These are phyloP conservation scores for Cavia porcellus DNA, from an alignment of 2,113 vertebrate species.

Conservation along the genomic window DNA sequence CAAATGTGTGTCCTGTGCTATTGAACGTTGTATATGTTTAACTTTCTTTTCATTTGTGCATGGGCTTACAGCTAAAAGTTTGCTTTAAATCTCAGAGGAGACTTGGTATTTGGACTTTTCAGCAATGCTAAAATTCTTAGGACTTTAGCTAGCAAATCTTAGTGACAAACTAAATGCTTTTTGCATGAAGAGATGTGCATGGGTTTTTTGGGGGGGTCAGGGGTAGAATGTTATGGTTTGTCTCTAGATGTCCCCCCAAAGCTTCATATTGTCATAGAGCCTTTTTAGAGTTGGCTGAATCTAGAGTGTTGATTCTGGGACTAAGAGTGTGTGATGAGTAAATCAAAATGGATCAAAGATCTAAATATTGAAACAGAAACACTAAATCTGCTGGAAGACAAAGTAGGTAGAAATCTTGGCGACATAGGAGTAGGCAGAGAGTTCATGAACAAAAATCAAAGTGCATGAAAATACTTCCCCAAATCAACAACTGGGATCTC, in stretches of 20 bases:
- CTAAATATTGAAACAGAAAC: no score
- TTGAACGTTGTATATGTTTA: not conserved
- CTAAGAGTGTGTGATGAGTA: not conserved
- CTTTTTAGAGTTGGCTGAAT: not conserved
- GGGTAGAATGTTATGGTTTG: not conserved
- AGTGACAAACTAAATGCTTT: not conserved
- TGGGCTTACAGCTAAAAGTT: not conserved
- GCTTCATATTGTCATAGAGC: not conserved
- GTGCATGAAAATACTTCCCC: no score
- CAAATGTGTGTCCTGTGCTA: not conserved
- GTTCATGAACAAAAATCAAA: no score
- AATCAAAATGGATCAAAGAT: not conserved
- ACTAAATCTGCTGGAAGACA: no score
- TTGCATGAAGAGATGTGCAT: not conserved
- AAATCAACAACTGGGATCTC: no score
- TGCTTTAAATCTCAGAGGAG: not conserved
- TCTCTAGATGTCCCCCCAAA: not conserved
- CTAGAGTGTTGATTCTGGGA: not conserved
- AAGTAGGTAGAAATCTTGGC: no score
- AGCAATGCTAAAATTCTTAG: not conserved
- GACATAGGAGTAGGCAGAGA: no score
- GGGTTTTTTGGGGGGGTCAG: not conserved
- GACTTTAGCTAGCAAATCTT: not conserved
- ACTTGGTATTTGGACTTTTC: not conserved
- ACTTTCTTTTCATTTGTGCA: not conserved